Evolutionary conservation across 2,888 invertebrate species (phyloP).

Genomic region (Nemurella pictetii): DNA sequence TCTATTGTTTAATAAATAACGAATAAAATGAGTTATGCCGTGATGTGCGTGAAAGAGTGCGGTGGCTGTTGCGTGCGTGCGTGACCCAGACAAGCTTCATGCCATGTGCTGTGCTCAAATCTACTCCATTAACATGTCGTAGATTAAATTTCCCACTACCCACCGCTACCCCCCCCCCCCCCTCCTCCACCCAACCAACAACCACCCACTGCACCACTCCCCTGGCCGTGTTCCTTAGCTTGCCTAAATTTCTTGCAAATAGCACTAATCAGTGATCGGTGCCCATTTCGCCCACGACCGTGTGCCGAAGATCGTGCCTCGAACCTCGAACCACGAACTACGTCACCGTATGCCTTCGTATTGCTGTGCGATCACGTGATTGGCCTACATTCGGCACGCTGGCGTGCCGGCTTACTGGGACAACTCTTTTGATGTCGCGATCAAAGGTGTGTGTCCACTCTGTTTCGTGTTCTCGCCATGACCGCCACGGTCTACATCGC

Average conservation of each 20-base stretch:
- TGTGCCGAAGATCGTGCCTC: neutral
- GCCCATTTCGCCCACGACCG: neutral
- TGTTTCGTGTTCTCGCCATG: no score
- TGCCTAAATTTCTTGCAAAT: neutral
- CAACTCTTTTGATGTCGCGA: neutral
- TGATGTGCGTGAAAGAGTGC: neutral
- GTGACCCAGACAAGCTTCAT: neutral
- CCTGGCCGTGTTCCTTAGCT: neutral
- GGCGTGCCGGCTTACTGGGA: neutral
- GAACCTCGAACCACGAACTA: no score
- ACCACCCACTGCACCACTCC: no score
- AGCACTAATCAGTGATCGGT: neutral
- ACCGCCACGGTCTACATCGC: no score
- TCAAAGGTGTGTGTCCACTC: neutral
- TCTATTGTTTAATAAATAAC: neutral
- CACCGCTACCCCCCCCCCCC: neutral
- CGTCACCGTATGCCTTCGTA: neutral
- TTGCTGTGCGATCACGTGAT: neutral
- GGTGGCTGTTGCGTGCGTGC: neutral
- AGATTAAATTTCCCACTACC: neutral
- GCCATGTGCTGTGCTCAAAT: neutral
- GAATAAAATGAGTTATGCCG: neutral
- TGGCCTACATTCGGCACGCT: neutral
- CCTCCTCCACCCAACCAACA: no score
- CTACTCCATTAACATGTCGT: constrained; percentile 12